phyloP scores from a whole-genome alignment of 1,140 invertebrate species.

The Spodoptera frugiperda region DNA sequence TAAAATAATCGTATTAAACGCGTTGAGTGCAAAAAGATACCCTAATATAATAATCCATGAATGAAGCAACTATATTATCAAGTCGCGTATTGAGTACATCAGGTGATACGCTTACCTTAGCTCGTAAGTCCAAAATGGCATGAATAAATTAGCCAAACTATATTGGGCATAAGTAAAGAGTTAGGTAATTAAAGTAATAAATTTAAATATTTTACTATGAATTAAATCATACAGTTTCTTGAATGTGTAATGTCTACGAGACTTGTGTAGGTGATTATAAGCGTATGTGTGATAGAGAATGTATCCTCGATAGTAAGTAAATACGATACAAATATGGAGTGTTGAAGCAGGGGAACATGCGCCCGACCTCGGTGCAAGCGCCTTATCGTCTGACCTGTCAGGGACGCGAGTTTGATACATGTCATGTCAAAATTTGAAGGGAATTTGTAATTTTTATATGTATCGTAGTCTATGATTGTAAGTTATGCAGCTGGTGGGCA shows the following conservation, averaged over 20 bases:
- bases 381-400: conserved; percentile 16
- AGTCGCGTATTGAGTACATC: conserved; percentile 34
- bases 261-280: conserved; percentile 64
- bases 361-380: conserved; percentile 39
- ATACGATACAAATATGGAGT: conserved; percentile 23
- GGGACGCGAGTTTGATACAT: conserved; percentile 53
- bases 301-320: conserved; percentile 52
- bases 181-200: not conserved
- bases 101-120: conserved; percentile 32
- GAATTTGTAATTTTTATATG: conserved; percentile 58
- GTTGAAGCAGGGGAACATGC: conserved; percentile 3
- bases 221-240: conserved; percentile 54
- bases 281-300: conserved; percentile 74
- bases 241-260: conserved; percentile 52
- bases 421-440: conserved; percentile 53
- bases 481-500: conserved; percentile 56
- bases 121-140: conserved; percentile 10
- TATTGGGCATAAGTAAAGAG: conserved; percentile 11
- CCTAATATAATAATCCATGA: not conserved
- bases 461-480: conserved; percentile 58
- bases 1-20: not conserved
- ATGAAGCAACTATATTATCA: not conserved
- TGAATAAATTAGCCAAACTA: conserved; percentile 19
- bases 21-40: conserved; percentile 1
- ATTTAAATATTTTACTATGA: conserved; percentile 24